Evolutionary conservation across 2,888 invertebrate species (phyloP).

Genomic region (Macrosoma leucophasiata): DNA sequence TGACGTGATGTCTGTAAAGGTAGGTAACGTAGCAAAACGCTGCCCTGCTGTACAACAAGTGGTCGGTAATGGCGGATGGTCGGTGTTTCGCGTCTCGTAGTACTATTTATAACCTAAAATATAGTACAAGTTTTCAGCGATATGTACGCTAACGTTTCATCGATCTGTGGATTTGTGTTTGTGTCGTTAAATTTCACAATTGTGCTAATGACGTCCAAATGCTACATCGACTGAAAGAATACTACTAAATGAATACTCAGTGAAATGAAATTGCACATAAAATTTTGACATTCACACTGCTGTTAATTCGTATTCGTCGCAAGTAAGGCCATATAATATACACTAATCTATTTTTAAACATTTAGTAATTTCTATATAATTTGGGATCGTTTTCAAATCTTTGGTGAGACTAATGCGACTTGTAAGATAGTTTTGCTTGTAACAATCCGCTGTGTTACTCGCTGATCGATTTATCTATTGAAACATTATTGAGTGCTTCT

Average conservation of each 20-base stretch:
- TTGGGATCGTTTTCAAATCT: constrained; percentile 66
- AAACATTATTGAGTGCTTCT: constrained; percentile 50
- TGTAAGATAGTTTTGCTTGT: constrained; percentile 63
- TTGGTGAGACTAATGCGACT: constrained; percentile 70
- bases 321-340: constrained; percentile 76
- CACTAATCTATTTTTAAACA: constrained; percentile 76
- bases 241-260: constrained; percentile 64
- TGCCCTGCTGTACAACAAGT: constrained; percentile 60
- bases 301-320: constrained; percentile 74
- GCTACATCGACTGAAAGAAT: constrained; percentile 62
- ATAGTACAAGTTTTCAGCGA: constrained; percentile 76
- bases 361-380: constrained; percentile 74
- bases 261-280: constrained; percentile 75
- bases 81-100: constrained; percentile 73
- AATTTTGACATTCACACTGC: constrained; percentile 75
- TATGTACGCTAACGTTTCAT: constrained; percentile 73
- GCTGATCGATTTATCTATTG: constrained; percentile 45
- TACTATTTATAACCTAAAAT: constrained; percentile 77
- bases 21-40: constrained; percentile 29
- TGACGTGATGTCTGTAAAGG: constrained; percentile 67
- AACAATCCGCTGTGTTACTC: constrained; percentile 57
- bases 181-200: constrained; percentile 67
- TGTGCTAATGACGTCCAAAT: constrained; percentile 69
- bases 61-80: constrained; percentile 74
- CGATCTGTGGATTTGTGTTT: constrained; percentile 71